These are phyloP conservation scores for Sphyrna mokarran DNA, from an alignment of 2,113 vertebrate species.

Conservation along the genomic window DNA sequence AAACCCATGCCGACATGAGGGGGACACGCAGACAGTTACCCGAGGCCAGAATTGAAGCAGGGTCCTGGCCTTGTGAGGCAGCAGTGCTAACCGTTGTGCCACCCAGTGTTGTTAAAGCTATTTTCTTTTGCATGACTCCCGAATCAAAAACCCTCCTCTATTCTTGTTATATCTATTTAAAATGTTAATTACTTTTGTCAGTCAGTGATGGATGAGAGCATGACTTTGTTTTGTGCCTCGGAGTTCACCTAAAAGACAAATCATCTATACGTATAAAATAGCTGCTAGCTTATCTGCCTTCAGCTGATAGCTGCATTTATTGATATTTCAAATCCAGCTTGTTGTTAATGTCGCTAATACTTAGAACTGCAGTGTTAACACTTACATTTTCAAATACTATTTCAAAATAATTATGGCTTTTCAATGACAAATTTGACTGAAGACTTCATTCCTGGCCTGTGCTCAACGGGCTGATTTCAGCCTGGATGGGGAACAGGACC, in stretches of 20 bases:
- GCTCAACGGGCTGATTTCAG: background rate
- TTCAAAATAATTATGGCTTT: background rate
- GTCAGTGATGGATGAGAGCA: background rate
- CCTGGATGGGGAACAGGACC: background rate
- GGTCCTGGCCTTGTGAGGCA: no score
- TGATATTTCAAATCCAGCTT: background rate
- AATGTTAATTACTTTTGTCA: background rate
- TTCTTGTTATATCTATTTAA: background rate
- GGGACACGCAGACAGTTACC: no score
- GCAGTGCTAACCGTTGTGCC: no score
- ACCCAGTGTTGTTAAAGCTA: background rate
- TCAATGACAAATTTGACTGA: background rate
- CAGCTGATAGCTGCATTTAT: background rate
- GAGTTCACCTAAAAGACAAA: background rate
- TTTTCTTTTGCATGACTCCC: background rate
- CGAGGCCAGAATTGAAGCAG: no score
- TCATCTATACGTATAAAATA: background rate
- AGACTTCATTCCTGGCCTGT: background rate
- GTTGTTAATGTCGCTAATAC: background rate
- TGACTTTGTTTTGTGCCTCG: background rate
- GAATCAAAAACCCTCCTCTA: background rate
- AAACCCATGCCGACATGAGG: no score
- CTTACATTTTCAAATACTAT: no score
- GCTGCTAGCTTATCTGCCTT: background rate
- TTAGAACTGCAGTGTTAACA: background rate